Conservation (phyloP, 1,140 invertebrate genomes). For the Hypothenemus hampei region DNA sequence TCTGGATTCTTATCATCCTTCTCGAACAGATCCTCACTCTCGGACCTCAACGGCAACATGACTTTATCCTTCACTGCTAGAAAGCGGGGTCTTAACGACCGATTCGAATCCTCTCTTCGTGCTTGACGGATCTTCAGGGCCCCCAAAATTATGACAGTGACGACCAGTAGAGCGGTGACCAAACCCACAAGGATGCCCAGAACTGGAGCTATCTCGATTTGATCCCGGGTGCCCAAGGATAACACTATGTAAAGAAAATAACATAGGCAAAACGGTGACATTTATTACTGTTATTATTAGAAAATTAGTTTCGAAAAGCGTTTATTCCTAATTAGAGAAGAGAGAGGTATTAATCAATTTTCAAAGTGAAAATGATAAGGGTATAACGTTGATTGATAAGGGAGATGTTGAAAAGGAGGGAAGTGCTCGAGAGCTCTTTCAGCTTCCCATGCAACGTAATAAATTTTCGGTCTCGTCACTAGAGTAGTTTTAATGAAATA, state of each 20-base stretch:
- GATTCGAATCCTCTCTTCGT: constrained; percentile 49
- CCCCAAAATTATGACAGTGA: constrained; percentile 64
- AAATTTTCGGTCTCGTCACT: constrained; percentile 9
- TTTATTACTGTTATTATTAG: not conserved
- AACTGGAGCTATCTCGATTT: constrained; percentile 68
- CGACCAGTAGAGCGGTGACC: constrained; percentile 61
- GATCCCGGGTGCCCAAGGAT: constrained; percentile 41
- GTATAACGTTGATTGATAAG: constrained; percentile 21
- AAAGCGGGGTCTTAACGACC: constrained; percentile 53
- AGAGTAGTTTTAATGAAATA: constrained; percentile 26
- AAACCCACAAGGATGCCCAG: constrained; percentile 69
- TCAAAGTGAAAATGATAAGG: constrained; percentile 23
- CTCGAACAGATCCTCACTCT: constrained; percentile 64
- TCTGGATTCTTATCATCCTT: constrained; percentile 79
- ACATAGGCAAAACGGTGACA: no score
- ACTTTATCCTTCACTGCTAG: constrained; percentile 64
- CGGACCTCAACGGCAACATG: constrained; percentile 54
- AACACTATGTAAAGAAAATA: constrained; percentile 38
- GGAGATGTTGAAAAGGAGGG: constrained; percentile 14
- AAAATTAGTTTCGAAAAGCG: not conserved
- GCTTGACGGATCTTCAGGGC: constrained; percentile 60
- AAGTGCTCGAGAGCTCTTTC: no score
- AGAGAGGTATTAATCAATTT: constrained; percentile 13
- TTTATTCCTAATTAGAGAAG: no score
- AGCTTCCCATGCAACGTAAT: constrained; percentile 13